Conservation (phyloP, 2,888 invertebrate species). For the Mellilla xanthometata region DNA sequence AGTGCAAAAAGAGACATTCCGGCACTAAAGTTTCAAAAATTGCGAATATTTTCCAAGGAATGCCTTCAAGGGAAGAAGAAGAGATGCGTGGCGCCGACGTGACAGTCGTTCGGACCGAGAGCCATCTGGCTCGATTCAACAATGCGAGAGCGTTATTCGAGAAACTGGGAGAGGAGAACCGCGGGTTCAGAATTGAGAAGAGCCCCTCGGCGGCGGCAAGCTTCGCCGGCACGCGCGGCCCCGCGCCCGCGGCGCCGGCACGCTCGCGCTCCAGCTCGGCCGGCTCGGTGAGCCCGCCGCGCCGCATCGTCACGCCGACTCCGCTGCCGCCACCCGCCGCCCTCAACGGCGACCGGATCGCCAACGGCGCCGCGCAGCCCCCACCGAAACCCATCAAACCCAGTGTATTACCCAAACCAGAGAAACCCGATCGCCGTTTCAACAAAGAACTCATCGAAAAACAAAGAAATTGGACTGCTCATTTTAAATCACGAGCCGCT, state of each 20-base stretch:
- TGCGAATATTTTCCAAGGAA: constrained; percentile 94
- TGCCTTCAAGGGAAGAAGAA: constrained; percentile 83
- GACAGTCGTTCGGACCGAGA: constrained; percentile 92
- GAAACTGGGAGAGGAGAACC: constrained; percentile 91
- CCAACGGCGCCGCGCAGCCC: constrained; percentile 72
- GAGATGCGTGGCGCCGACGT: constrained; percentile 82
- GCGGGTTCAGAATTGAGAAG: constrained; percentile 82
- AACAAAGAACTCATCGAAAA: constrained; percentile 94
- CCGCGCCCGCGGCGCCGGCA: constrained; percentile 76
- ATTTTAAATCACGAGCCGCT: constrained; percentile 88
- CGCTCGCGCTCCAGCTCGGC: constrained; percentile 86
- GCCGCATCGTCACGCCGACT: constrained; percentile 80
- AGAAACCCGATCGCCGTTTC: constrained; percentile 92
- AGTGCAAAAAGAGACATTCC: constrained; percentile 84
- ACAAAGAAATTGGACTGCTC: constrained; percentile 96
- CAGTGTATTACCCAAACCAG: constrained; percentile 87
- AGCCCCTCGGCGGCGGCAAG: constrained; percentile 81
- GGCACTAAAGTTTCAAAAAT: constrained; percentile 95
- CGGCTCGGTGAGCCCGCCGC: constrained; percentile 83
- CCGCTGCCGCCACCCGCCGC: constrained; percentile 63
- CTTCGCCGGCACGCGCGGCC: constrained; percentile 80
- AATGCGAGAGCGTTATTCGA: constrained; percentile 96
- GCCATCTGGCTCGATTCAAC: constrained; percentile 95
- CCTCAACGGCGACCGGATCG: constrained; percentile 64
- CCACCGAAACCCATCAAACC: constrained; percentile 78